Conservation (phyloP, 64 coral and sea anemone species). For the Montipora capricornis region DNA sequence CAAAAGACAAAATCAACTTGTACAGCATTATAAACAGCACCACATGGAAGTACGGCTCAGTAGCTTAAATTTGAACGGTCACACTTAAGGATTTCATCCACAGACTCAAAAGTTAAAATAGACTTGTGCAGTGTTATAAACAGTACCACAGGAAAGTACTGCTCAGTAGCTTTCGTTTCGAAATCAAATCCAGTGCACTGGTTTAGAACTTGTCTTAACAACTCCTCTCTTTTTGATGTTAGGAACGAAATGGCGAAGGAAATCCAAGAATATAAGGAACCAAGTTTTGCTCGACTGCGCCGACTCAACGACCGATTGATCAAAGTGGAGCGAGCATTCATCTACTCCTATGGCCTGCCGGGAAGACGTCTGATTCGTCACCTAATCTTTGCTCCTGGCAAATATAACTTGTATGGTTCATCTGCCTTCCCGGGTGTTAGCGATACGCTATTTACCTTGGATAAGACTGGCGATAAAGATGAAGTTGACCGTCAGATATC, state of each 20-base stretch:
- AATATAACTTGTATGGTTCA: slow-evolving; percentile 65
- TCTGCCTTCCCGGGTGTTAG: slow-evolving; percentile 79
- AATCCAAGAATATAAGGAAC: background rate
- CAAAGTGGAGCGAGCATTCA: slow-evolving; percentile 75
- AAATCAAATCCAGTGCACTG: background rate
- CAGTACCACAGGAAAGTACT: background rate
- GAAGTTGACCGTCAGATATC: slow-evolving; percentile 76
- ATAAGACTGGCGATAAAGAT: slow-evolving; percentile 33
- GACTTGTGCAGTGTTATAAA: background rate
- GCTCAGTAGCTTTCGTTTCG: background rate
- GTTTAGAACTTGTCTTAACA: background rate
- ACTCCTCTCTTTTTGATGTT: background rate
- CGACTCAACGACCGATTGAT: slow-evolving; percentile 86
- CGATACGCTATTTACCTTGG: slow-evolving; percentile 46
- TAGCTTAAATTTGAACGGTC: background rate
- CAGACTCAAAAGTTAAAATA: background rate
- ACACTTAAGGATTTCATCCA: background rate
- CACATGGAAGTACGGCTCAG: background rate
- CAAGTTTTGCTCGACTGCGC: slow-evolving; percentile 44
- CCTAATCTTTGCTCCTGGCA: slow-evolving; percentile 73
- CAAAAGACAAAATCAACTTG: too few relatives aligned
- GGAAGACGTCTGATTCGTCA: slow-evolving; percentile 67
- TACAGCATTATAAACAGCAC: too few relatives aligned
- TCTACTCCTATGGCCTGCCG: slow-evolving; percentile 83
- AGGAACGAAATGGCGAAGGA: slow-evolving; percentile 14